Evolutionary conservation across 2,888 invertebrate species (phyloP).

Genomic region (Drosophila paucipuncta): DNA sequence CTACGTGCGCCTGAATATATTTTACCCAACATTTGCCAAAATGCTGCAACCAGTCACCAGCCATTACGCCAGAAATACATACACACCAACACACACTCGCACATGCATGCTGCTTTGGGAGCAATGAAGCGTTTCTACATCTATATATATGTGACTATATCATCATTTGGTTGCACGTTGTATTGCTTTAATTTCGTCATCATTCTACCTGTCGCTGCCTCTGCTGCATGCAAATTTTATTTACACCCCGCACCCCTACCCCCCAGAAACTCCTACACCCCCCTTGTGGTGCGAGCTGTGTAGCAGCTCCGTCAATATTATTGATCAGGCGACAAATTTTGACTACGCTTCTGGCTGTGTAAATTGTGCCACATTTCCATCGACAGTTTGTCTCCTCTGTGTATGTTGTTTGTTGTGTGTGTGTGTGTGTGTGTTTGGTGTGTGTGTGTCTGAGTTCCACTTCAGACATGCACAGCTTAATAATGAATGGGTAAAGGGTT

Average conservation of each 20-base stretch:
- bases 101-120: conserved; percentile 5
- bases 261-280: no score
- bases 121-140: conserved; percentile 40
- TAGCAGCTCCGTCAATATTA: conserved; percentile 68
- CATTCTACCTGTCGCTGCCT: conserved; percentile 60
- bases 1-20: conserved; percentile 74
- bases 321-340: conserved; percentile 78
- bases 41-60: conserved; percentile 60
- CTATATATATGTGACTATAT: conserved; percentile 32
- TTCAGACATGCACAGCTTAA: conserved; percentile 33
- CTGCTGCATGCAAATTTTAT: conserved; percentile 68
- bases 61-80: conserved; percentile 28
- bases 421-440: conserved; percentile 3
- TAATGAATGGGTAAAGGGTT: conserved; percentile 21
- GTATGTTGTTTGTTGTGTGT: conserved; percentile 9
- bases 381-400: conserved; percentile 25
- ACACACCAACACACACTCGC: conserved; percentile 9
- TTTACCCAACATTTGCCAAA: conserved; percentile 55
- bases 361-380: conserved; percentile 69
- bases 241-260: background rate
- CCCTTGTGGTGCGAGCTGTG: conserved; percentile 7
- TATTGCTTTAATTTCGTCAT: conserved; percentile 77
- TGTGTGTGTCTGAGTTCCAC: background rate
- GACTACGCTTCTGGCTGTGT: conserved; percentile 34
- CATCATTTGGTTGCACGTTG: conserved; percentile 54